These are phyloP conservation scores for Neotragus pygmaeus DNA, from an alignment of 2,113 vertebrate genomes.

Conservation along the genomic window DNA sequence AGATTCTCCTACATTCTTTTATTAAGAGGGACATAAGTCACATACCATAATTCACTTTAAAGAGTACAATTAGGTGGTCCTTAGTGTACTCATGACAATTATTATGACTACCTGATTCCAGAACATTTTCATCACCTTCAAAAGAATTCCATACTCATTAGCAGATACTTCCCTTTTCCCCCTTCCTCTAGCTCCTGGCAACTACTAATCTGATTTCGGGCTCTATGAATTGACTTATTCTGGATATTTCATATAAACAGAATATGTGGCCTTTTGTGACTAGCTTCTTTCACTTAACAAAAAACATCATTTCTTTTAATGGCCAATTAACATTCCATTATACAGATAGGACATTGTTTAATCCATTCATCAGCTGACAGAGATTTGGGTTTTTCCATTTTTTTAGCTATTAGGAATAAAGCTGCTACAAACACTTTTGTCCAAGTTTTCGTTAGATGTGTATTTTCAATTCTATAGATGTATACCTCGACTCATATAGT, in stretches of 20 bases:
- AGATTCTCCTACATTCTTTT: background rate
- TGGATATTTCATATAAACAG: background rate
- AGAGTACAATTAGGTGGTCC: background rate
- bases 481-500: background rate
- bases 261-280: background rate
- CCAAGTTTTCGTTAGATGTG: background rate
- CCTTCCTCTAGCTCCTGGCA: background rate
- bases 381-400: background rate
- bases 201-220: background rate
- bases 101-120: background rate
- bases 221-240: background rate
- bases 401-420: background rate
- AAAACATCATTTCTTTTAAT: background rate
- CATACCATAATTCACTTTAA: background rate
- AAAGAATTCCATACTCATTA: background rate
- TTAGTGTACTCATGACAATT: background rate
- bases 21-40: background rate
- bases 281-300: background rate
- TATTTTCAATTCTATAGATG: background rate
- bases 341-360: background rate
- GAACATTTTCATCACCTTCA: background rate
- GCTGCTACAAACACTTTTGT: background rate
- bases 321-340: background rate
- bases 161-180: background rate
- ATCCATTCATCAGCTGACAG: background rate